These are phyloP conservation scores for Blastobasis lacticolella DNA, from an alignment of 2,888 invertebrate genomes.

Conservation along the genomic window DNA sequence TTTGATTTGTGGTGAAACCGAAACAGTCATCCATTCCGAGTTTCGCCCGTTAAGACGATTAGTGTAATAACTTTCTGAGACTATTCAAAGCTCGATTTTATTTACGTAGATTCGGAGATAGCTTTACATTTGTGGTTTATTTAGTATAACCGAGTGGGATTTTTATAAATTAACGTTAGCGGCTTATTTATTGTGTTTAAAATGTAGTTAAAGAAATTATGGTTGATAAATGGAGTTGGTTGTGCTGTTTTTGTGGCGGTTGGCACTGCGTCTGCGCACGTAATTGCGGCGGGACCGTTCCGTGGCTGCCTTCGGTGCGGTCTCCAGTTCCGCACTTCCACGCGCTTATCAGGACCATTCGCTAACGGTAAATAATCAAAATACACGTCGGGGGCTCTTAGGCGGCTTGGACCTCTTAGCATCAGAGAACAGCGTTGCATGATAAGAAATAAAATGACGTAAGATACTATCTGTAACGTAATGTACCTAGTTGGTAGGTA, in stretches of 20 bases:
- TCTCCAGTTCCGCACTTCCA: constrained; percentile 33
- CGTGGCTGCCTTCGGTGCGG: constrained; percentile 23
- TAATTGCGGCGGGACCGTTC: constrained; percentile 15
- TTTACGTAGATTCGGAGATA: constrained; percentile 18
- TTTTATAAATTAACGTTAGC: constrained; percentile 15
- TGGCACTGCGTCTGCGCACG: constrained; percentile 8
- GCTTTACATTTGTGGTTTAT: constrained; percentile 9
- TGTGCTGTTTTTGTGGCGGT: constrained; percentile 32
- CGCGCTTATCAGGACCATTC: constrained; percentile 5
- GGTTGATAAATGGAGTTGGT: constrained; percentile 30
- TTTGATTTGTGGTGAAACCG: constrained; percentile 57
- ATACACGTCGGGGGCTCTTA: no score
- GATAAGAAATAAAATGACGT: no score
- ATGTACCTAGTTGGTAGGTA: no score
- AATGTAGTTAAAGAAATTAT: constrained; percentile 39
- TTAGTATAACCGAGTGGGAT: constrained; percentile 3
- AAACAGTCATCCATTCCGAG: constrained; percentile 40
- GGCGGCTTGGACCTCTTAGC: no score
- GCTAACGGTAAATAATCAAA: no score
- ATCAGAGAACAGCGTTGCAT: no score
- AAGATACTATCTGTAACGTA: no score
- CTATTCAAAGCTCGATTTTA: constrained; percentile 17
- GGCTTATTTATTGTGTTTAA: constrained; percentile 21
- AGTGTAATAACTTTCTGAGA: constrained; percentile 37
- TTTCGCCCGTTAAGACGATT: constrained; percentile 46